These are phyloP conservation scores for Scolanthus callimorphus DNA, from an alignment of 92 coral and sea anemone genomes.

Conservation along the genomic window DNA sequence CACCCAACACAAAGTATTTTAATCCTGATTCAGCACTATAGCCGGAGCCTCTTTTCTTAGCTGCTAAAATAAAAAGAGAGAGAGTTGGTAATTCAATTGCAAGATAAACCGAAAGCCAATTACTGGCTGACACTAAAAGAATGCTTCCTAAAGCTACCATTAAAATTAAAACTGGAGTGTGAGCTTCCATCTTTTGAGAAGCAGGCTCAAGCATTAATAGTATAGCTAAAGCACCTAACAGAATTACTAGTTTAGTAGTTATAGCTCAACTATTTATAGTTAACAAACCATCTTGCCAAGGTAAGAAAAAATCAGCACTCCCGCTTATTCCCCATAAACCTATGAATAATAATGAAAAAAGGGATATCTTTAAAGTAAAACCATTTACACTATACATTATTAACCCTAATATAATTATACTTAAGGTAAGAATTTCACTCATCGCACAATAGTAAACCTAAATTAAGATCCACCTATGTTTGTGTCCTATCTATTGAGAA, in stretches of 20 bases:
- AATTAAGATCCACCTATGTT: no score
- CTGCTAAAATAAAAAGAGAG: conserved; percentile 74
- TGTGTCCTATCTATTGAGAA: no score
- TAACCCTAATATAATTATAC: conserved; percentile 53
- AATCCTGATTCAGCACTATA: conserved; percentile 79
- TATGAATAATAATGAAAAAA: conserved; percentile 67
- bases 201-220: conserved; percentile 57
- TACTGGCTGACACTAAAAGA: conserved; percentile 73
- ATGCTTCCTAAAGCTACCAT: conserved; percentile 68
- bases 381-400: conserved; percentile 56
- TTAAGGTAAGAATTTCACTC: conserved; percentile 53
- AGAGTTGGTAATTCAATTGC: conserved; percentile 81
- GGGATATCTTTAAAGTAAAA: conserved; percentile 63
- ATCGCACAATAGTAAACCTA: no score
- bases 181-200: conserved; percentile 31
- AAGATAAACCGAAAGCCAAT: conserved; percentile 75
- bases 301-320: conserved; percentile 51
- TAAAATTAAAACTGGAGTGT: conserved; percentile 58
- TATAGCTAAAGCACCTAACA: conserved; percentile 66
- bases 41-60: conserved; percentile 74
- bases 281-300: no score
- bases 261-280: conserved; percentile 66
- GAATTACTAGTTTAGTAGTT: conserved; percentile 53
- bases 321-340: conserved; percentile 43
- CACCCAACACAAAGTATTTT: conserved; percentile 85